phyloP scores from a whole-genome alignment of 2,888 invertebrate genomes.

The Rhimphoctona megacephalus region DNA sequence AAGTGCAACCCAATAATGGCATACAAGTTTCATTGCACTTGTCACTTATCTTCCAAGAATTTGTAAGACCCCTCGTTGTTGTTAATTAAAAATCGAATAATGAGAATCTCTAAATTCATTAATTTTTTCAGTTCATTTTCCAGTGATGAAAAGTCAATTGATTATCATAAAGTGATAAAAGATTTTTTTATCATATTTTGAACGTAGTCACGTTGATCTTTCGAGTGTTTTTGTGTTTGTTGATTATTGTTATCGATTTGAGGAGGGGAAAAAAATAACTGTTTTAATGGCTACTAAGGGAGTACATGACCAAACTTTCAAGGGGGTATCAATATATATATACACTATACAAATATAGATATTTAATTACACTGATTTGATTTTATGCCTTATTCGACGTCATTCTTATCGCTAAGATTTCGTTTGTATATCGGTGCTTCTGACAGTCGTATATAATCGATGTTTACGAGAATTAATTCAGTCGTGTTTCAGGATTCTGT shows the following conservation, averaged over 20 bases:
- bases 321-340: neutral
- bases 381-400: neutral
- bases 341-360: neutral
- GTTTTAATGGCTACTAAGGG: neutral
- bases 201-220: neutral
- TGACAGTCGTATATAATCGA: conserved; percentile 58
- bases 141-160: neutral
- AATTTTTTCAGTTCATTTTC: neutral
- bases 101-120: no score
- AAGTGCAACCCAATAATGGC: conserved; percentile 25
- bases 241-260: conserved; percentile 6
- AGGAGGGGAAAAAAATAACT: neutral
- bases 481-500: conserved; percentile 31
- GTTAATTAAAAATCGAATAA: no score
- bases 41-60: neutral
- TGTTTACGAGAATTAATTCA: conserved; percentile 13
- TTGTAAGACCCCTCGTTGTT: neutral
- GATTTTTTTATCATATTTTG: neutral
- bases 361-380: neutral
- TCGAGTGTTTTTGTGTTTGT: neutral
- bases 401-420: conserved; percentile 50
- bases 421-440: conserved; percentile 35
- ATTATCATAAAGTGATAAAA: neutral
- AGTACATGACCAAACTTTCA: neutral
- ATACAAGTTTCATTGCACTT: neutral